Conservation (phyloP, 1,140 invertebrate species). For the Macrobrachium rosenbergii region DNA sequence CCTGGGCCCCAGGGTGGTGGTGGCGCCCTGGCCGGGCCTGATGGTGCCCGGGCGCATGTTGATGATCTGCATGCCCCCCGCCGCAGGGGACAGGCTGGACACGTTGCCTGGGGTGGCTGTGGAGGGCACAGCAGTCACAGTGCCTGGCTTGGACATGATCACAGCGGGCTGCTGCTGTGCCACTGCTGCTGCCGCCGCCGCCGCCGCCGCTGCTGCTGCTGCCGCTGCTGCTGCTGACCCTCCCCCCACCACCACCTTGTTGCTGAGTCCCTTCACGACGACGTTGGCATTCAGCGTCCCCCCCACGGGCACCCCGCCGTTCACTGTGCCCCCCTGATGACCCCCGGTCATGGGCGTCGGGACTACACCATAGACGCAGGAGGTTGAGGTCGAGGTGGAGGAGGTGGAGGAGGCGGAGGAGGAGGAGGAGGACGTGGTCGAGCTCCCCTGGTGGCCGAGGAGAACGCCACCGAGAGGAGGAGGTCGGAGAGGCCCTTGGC, state of each 20-base stretch:
- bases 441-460: constrained; percentile 35
- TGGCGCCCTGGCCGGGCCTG: constrained; percentile 50
- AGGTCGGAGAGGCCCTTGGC: no score
- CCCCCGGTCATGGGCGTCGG: constrained; percentile 62
- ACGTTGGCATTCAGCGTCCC: constrained; percentile 9
- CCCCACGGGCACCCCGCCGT: constrained; percentile 54
- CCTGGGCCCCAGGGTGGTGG: constrained; percentile 36
- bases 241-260: constrained; percentile 50
- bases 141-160: constrained; percentile 61
- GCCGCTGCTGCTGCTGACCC: constrained; percentile 49
- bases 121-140: constrained; percentile 57
- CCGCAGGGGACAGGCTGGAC: constrained; percentile 40
- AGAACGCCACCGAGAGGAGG: constrained; percentile 9
- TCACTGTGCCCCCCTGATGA: constrained; percentile 52
- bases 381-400: constrained; percentile 33
- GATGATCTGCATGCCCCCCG: constrained; percentile 56
- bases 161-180: constrained; percentile 44
- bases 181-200: not conserved
- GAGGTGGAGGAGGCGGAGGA: not conserved
- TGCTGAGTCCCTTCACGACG: constrained; percentile 35
- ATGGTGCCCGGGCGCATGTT: constrained; percentile 56
- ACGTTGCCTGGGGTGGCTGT: constrained; percentile 42
- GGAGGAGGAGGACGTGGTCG: not conserved
- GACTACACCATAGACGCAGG: constrained; percentile 56
- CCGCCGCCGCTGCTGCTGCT: constrained; percentile 29